phyloP scores from a whole-genome alignment of 64 coral and sea anemone species.

The Exaiptasia diaphana region DNA sequence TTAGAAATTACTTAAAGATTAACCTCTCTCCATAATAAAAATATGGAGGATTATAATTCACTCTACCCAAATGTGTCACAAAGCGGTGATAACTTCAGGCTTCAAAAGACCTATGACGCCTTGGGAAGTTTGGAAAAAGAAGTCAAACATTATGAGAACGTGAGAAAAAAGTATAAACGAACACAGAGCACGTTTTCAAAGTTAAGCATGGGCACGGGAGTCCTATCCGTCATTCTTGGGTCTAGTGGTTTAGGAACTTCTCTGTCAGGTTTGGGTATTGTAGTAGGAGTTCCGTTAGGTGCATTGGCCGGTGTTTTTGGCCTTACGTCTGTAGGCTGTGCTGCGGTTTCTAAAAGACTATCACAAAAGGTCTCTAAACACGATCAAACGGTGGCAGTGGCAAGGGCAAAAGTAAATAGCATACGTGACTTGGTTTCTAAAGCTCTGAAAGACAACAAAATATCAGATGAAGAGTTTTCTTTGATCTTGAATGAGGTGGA shows the following conservation, averaged over 20 bases:
- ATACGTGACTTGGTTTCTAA: conserved; percentile 41
- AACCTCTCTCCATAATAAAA: conserved; percentile 21
- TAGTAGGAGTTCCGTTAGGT: conserved; percentile 48
- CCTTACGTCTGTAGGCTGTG: conserved; percentile 38
- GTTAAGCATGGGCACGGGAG: neutral
- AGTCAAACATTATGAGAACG: conserved; percentile 60
- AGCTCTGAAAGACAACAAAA: conserved; percentile 53
- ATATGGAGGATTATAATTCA: conserved; percentile 18
- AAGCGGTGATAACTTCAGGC: conserved; percentile 35
- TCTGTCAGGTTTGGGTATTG: conserved; percentile 54
- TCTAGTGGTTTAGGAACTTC: conserved; percentile 10
- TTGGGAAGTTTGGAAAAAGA: conserved; percentile 56
- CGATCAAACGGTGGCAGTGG: conserved; percentile 53
- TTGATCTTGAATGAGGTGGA: conserved; percentile 49
- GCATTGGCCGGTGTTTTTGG: conserved; percentile 36
- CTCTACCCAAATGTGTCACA: conserved; percentile 18
- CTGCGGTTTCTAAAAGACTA: conserved; percentile 32
- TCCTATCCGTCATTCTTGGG: neutral
- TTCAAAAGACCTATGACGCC: conserved; percentile 59
- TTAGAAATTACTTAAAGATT: conserved; percentile 32
- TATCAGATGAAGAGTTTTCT: conserved; percentile 42
- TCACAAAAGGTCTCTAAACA: conserved; percentile 50
- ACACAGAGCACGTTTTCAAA: neutral
- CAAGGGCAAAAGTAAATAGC: conserved; percentile 48
- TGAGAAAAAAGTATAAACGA: conserved; percentile 60